Evolutionary conservation across 2,888 invertebrate species (phyloP).

Genomic region (Heteropelma amictum): DNA sequence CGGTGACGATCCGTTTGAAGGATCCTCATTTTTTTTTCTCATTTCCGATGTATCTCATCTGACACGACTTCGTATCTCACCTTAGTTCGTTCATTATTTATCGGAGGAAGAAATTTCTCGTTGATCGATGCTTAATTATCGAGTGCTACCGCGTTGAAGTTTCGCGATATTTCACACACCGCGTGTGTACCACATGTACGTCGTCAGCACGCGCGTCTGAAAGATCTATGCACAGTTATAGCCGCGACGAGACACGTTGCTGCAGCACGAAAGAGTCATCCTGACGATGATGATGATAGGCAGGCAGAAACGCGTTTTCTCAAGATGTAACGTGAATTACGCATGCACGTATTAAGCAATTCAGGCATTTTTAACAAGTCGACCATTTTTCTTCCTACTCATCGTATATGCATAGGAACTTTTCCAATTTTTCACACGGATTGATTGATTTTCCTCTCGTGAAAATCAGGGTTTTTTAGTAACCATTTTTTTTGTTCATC

Average conservation of each 20-base stretch:
- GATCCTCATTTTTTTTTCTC: slow-evolving; percentile 6
- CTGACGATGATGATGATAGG: slow-evolving; percentile 35
- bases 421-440: no score
- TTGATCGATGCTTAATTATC: slow-evolving; percentile 52
- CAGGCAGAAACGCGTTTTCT: slow-evolving; percentile 33
- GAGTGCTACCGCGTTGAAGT: slow-evolving; percentile 33
- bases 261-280: slow-evolving; percentile 3
- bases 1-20: not conserved
- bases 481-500: no score
- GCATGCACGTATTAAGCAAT: not conserved
- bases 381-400: not conserved
- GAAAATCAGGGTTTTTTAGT: no score
- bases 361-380: not conserved
- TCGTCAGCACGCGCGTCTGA: no score
- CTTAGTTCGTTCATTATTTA: slow-evolving; percentile 28
- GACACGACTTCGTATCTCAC: slow-evolving; percentile 11
- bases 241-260: slow-evolving; percentile 10
- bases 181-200: no score
- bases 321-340: slow-evolving; percentile 15
- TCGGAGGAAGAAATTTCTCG: slow-evolving; percentile 16
- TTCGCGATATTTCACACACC: slow-evolving; percentile 6
- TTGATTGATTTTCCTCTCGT: no score
- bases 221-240: slow-evolving; percentile 53
- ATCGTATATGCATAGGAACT: no score
- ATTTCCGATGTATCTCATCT: no score